These are phyloP conservation scores for Steatornis caripensis DNA, from an alignment of 2,113 vertebrate species.

Conservation along the genomic window DNA sequence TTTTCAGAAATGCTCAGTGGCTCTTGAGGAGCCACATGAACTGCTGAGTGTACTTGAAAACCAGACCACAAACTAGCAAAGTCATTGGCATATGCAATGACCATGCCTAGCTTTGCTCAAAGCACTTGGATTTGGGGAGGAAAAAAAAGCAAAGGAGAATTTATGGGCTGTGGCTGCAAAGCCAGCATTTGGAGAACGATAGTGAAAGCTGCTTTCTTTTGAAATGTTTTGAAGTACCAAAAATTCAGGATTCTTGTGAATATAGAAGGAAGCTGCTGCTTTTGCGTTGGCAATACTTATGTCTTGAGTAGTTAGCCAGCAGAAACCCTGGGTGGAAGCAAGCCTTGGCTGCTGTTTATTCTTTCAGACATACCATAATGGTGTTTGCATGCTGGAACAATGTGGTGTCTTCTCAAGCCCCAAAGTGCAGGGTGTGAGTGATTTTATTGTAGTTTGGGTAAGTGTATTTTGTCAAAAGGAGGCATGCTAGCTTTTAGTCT, in stretches of 20 bases:
- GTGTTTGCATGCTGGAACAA: not conserved
- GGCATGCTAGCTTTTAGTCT: not conserved
- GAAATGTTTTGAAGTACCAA: not conserved
- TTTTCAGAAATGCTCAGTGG: not conserved
- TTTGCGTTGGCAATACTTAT: not conserved
- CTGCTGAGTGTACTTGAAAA: not conserved
- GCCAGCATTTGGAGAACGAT: slow-evolving; percentile 17
- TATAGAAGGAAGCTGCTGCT: not conserved
- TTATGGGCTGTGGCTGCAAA: not conserved
- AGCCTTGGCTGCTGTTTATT: not conserved
- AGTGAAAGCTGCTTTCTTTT: not conserved
- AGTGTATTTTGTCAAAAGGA: not conserved
- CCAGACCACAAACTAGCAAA: not conserved
- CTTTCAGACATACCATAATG: not conserved
- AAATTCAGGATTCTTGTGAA: not conserved
- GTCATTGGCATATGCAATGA: not conserved
- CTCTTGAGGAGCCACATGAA: not conserved
- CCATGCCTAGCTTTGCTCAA: not conserved
- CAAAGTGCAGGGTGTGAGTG: not conserved
- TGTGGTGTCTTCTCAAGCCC: not conserved
- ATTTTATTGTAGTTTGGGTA: not conserved
- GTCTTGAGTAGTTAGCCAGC: not conserved
- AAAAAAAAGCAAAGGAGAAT: not conserved
- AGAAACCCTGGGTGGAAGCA: not conserved
- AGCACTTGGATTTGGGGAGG: not conserved